phyloP scores from a whole-genome alignment of 2,113 vertebrate species.

The Dolichallabes microphthalmus region DNA sequence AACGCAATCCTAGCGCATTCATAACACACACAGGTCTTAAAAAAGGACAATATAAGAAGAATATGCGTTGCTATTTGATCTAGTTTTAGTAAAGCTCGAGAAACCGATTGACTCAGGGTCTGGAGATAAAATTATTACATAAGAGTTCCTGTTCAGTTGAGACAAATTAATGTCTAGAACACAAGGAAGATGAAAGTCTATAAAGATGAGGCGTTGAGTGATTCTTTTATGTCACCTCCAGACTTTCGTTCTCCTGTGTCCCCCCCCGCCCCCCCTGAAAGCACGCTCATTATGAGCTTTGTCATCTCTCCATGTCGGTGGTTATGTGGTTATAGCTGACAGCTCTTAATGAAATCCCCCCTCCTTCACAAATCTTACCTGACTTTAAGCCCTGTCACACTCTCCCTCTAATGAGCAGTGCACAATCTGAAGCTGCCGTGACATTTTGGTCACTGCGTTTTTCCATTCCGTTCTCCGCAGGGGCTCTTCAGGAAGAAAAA shows the following conservation, averaged over 20 bases:
- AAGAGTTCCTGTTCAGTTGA: not conserved
- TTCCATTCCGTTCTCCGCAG: constrained; percentile 56
- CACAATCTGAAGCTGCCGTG: constrained; percentile 62
- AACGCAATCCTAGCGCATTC: not conserved
- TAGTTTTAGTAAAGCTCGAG: not conserved
- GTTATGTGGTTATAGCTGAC: constrained; percentile 46
- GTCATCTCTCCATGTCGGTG: constrained; percentile 43
- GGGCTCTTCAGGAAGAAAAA: constrained; percentile 52
- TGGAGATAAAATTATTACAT: not conserved
- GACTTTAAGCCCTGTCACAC: constrained; percentile 59
- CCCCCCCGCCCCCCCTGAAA: constrained; percentile 10
- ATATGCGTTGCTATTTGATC: not conserved
- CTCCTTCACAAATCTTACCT: constrained; percentile 61
- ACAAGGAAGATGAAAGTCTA: not conserved
- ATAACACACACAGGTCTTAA: not conserved
- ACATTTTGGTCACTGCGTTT: constrained; percentile 66
- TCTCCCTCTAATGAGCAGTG: constrained; percentile 60
- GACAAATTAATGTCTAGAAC: not conserved
- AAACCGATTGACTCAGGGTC: not conserved
- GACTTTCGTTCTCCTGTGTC: not conserved
- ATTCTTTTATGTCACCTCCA: not conserved
- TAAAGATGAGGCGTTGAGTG: not conserved
- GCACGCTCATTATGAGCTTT: constrained; percentile 50
- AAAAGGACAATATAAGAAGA: not conserved
- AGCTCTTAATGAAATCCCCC: constrained; percentile 57